Evolutionary conservation across 53 echinoderm and acorn worm genomes (phyloP), one percentile per base, ranked within the genome.

Genomic region (Mesocentrotus franciscanus): DNA sequence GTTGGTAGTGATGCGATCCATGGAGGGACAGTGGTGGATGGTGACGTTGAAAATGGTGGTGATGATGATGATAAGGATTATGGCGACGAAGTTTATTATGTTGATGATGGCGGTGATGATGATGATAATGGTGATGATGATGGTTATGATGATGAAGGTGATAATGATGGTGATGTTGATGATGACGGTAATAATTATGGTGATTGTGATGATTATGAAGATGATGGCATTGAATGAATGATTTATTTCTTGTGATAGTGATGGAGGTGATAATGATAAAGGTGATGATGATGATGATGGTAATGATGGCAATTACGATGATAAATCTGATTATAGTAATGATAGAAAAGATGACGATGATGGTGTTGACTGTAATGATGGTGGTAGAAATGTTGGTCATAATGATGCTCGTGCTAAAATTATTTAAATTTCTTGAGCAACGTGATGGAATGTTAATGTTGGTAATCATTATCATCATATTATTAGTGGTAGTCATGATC

Each of bases 11-110:
- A 42, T 91, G 91, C 9, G 30, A 34, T 61, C 35, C 30, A 0
- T 32, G 61, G 15, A 34, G 22, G 29, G 91, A 35, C 16, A 68
- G 22, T 68, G 91, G 12, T 91, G 66, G 91, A 64, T 64, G 91
- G 35, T 91, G 91, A 64, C 68, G 35, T 66, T 91, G 39, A 64
- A 68, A 68, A 35, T 91, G 91, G 15, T 39, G 61, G 32, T 62
- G 91, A 66, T 91, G 64, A 33, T 91, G 35, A 66, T 91, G 62
- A 35, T 91, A 15, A 64, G 64, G 91, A 18, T 68, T 34, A 68
- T 91, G 91, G 66, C 14, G 68, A 36, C 34, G 35, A 91, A 33
- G 68, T 18, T 7, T 34, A 90, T 34, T 33, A 90, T 91, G 62
- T 34, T 62, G 36, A 91, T 66, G 35, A 35, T 64, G 26, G 66